A percentile compares a stretch with the other conserved stretches of the same genome.
Conservation (phyloP, 2,888 invertebrate species). For the Biston stratarius region DNA sequence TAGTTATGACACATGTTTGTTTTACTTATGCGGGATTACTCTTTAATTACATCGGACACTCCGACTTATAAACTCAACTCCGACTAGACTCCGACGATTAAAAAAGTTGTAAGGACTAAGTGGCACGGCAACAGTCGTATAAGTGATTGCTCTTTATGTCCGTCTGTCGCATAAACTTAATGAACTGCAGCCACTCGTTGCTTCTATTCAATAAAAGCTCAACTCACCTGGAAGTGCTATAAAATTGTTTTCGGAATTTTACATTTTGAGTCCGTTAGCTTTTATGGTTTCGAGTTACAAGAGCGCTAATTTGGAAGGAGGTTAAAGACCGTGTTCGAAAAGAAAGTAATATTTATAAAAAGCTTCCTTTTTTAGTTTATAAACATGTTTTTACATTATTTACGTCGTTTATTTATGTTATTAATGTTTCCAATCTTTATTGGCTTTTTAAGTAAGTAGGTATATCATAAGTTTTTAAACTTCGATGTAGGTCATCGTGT, state of each 20-base stretch:
- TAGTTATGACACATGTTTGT: too few species aligned
- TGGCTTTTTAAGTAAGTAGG: too few species aligned
- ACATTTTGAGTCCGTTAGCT: slow-evolving; percentile 16
- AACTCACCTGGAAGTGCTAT: slow-evolving; percentile 16
- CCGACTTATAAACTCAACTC: too few species aligned
- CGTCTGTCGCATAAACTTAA: slow-evolving; percentile 40
- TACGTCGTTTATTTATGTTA: neutral
- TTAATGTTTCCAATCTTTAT: too few species aligned
- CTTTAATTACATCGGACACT: too few species aligned
- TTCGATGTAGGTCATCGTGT: too few species aligned
- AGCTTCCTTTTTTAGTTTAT: neutral
- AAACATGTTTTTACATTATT: neutral
- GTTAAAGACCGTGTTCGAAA: slow-evolving; percentile 11
- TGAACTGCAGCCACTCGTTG: slow-evolving; percentile 31
- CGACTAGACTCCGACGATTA: too few species aligned
- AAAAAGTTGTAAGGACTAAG: slow-evolving; percentile 13
- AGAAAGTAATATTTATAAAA: neutral
- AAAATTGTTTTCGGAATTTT: slow-evolving; percentile 9
- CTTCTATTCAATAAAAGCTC: slow-evolving; percentile 10
- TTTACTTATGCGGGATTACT: too few species aligned
- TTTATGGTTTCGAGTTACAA: slow-evolving; percentile 14
- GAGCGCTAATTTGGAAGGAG: slow-evolving; percentile 12
- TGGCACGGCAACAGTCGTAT: slow-evolving; percentile 12
- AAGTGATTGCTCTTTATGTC: slow-evolving; percentile 43
- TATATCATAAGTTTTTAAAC: too few species aligned